Evolutionary conservation across 2,797 vertebrate species (phyloP), one percentile per base, ranked within the genome.

Genomic region (Acrossocheilus fasciatus): DNA sequence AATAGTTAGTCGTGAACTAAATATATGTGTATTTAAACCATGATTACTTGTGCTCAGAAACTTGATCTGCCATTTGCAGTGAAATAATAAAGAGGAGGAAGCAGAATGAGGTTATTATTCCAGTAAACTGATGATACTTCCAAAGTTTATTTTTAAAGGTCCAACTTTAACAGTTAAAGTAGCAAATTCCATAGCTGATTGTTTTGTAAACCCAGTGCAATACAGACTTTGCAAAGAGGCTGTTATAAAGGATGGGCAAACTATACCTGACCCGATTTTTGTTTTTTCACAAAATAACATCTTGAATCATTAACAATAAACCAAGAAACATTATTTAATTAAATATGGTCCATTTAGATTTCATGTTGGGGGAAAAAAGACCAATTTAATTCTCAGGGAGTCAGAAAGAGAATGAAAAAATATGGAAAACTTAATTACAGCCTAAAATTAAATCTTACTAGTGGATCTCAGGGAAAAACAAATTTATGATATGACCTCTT

Each of bases 401-500:
- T 79, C 36, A 43, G 57, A 62, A 36, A 39, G 39, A 75, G 54
- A 9, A 12, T 15, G 75, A 20, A 64, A 45, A 62, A 15, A 18
- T 59, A 6, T 8, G 8, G 8, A 43, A 4, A 12, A 80, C 15
- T 45, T 45, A 66, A 66, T 66, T 47, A 80, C 9, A 1, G 9
- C 39, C 39, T 79, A 59, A 62, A 79, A 62, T 34, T 1, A 43
- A 78, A 26, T 34, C 41, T 80, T 47, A 47, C 17, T 20, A 34
- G 26, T 8, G 36, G 39, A 45, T 23, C 54, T 79, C 54, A 43
- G 39, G 7, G 23, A 54, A 52, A 81, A 39, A 70, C 1, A 23
- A 47, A 80, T 20, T 6, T n/a, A 39, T 41, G 17, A 20, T 68
- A 85, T 70, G 50, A 79, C 75, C 83, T n/a, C 76, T 85, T 85